These are phyloP conservation scores for Cyclargus thomasi DNA, from an alignment of 1,140 invertebrate genomes.

Conservation along the genomic window DNA sequence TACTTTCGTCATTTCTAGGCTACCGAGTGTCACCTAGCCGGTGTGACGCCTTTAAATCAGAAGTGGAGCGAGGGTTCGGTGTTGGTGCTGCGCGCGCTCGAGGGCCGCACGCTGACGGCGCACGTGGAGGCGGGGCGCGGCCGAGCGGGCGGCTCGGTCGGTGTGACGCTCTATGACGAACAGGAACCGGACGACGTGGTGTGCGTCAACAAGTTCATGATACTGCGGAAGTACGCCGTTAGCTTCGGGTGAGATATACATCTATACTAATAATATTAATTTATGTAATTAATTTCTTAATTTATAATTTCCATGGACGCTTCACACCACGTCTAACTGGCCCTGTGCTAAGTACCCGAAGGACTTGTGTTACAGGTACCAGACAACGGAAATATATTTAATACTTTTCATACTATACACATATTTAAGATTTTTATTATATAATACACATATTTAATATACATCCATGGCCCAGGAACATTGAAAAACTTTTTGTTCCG, in stretches of 20 bases:
- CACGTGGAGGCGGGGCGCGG: constrained; percentile 51
- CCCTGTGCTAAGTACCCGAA: too few relatives aligned
- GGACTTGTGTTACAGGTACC: too few relatives aligned
- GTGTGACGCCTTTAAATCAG: constrained; percentile 54
- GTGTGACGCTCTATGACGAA: constrained; percentile 49
- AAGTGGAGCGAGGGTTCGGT: constrained; percentile 52
- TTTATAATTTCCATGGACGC: too few relatives aligned
- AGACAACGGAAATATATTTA: too few relatives aligned
- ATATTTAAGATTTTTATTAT: too few relatives aligned
- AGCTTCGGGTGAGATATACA: constrained; percentile 53
- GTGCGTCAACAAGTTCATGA: constrained; percentile 56
- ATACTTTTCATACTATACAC: too few relatives aligned
- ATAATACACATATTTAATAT: too few relatives aligned
- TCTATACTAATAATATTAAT: constrained; percentile 15
- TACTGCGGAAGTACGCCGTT: constrained; percentile 56
- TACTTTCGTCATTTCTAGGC: constrained; percentile 33
- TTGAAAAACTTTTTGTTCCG: too few relatives aligned
- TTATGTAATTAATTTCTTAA: too few relatives aligned
- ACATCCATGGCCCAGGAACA: too few relatives aligned
- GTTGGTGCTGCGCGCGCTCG: constrained; percentile 38
- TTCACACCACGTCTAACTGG: too few relatives aligned
- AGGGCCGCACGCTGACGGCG: constrained; percentile 37
- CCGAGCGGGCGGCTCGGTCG: constrained; percentile 40
- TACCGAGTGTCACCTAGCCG: constrained; percentile 55
- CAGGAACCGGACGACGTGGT: constrained; percentile 37